phyloP scores from a whole-genome alignment of 2,113 vertebrate genomes.

The Silurus asotus region DNA sequence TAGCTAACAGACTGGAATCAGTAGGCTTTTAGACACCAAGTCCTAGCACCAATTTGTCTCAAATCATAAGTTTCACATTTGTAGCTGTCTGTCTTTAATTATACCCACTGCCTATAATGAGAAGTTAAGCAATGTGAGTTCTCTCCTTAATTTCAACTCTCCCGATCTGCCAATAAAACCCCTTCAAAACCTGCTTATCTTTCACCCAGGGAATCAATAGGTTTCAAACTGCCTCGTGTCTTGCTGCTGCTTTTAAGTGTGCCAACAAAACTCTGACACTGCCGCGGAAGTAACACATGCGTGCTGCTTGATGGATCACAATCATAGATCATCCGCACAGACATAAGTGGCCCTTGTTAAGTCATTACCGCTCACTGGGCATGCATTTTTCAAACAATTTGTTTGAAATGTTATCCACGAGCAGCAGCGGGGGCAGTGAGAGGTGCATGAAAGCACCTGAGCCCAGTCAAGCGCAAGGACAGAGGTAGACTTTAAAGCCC shows the following conservation, averaged over 20 bases:
- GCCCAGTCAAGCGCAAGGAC: constrained; percentile 4
- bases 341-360: constrained; percentile 66
- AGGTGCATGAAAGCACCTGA: constrained; percentile 34
- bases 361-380: constrained; percentile 69
- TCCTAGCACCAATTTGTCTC: background rate
- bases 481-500: constrained; percentile 13
- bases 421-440: constrained; percentile 9
- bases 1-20: background rate
- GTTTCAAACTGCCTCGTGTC: constrained; percentile 25
- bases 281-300: background rate
- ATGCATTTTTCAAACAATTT: constrained; percentile 29
- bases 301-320: constrained; percentile 77
- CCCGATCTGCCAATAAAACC: constrained; percentile 23
- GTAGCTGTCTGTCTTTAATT: constrained; percentile 14
- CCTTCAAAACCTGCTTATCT: constrained; percentile 14
- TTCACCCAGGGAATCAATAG: constrained; percentile 40
- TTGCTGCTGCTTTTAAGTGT: constrained; percentile 12
- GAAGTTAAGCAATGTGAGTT: constrained; percentile 10
- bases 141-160: constrained; percentile 20
- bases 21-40: background rate
- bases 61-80: constrained; percentile 15
- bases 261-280: background rate
- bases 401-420: constrained; percentile 80
- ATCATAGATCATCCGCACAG: constrained; percentile 63
- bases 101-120: background rate